phyloP scores from a whole-genome alignment of 1,140 invertebrate species.

The Lasaia peninsularis region DNA sequence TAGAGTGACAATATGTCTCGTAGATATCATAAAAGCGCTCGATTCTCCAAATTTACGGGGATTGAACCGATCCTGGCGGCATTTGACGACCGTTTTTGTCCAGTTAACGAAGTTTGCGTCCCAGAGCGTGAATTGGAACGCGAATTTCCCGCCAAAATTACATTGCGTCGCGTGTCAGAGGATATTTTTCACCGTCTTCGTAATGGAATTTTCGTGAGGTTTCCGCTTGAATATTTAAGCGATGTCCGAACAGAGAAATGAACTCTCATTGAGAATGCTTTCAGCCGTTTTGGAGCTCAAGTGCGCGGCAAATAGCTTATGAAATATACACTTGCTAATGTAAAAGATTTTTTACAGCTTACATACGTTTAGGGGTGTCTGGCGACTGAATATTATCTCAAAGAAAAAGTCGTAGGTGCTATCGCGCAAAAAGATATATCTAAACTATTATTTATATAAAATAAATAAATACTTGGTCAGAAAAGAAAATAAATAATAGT shows the following conservation, averaged over 20 bases:
- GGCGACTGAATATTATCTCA: no score
- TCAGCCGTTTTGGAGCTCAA: not conserved
- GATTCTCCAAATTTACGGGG: not conserved
- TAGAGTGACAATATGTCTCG: not conserved
- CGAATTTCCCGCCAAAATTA: not conserved
- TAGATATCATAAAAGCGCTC: not conserved
- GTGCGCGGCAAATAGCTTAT: not conserved
- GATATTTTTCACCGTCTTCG: not conserved
- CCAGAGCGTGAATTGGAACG: not conserved
- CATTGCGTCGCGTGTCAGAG: not conserved
- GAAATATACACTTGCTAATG: no score
- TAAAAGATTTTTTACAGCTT: no score
- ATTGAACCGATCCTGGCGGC: not conserved
- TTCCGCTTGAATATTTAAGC: not conserved
- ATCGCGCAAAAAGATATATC: no score
- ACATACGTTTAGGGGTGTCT: no score
- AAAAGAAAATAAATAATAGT: no score
- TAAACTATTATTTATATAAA: no score
- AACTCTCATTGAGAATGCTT: not conserved
- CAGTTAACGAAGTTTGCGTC: not conserved
- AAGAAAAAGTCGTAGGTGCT: no score
- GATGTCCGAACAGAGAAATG: not conserved
- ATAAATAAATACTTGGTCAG: no score
- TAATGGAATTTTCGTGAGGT: conserved; percentile 1
- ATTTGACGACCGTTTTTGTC: not conserved